Conservation (phyloP, 2,113 vertebrate species). For the Etia nguti region DNA sequence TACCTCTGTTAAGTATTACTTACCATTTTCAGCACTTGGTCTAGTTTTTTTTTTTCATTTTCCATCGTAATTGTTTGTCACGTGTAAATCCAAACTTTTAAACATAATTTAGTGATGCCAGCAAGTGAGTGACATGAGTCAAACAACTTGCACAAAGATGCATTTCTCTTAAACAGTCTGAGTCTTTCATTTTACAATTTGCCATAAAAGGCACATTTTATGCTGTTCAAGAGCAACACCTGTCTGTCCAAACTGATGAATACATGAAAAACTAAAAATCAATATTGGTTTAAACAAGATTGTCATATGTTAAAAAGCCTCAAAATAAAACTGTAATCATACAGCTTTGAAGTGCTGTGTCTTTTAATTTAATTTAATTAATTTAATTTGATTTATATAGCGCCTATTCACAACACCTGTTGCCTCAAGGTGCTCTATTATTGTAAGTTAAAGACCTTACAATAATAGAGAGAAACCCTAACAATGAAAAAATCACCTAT, state of each 20-base stretch:
- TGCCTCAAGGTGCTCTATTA: background rate
- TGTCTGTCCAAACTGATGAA: background rate
- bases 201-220: background rate
- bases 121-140: fast-evolving
- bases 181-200: background rate
- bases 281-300: background rate
- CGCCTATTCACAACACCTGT: background rate
- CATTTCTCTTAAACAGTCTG: background rate
- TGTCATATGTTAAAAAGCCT: background rate
- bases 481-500: fast-evolving
- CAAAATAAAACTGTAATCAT: background rate
- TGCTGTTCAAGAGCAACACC: background rate
- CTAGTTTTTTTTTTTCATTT: background rate
- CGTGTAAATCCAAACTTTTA: fast-evolving
- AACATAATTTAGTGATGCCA: background rate
- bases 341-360: background rate
- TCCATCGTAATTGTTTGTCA: fast-evolving
- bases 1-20: background rate
- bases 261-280: background rate
- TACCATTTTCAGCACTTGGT: background rate
- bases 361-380: fast-evolving
- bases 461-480: background rate
- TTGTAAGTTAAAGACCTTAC: fast-evolving
- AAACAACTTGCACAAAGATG: background rate
- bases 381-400: background rate